phyloP scores from a whole-genome alignment of 2,797 vertebrate genomes.

The Vespertilio murinus region DNA sequence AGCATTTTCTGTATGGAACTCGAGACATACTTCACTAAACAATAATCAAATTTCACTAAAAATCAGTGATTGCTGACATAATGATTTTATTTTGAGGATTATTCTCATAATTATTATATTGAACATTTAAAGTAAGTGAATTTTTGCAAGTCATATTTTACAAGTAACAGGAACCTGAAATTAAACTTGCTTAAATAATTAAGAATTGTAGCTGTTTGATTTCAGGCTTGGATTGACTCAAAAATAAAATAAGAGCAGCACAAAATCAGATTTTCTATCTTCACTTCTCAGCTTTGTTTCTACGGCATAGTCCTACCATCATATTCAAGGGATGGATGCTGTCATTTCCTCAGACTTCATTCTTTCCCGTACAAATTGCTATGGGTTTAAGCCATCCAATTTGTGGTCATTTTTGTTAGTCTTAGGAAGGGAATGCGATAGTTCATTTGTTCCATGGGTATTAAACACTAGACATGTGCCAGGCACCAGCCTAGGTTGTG shows the following conservation, averaged over 20 bases:
- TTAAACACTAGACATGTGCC: neutral
- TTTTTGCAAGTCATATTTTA: constrained; percentile 62
- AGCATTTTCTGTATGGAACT: neutral
- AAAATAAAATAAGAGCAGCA: constrained; percentile 54
- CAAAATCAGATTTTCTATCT: neutral
- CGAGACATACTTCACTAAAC: neutral
- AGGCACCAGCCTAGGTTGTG: neutral
- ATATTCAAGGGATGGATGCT: neutral
- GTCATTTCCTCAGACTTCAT: neutral
- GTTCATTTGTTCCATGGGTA: neutral
- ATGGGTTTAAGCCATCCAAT: neutral
- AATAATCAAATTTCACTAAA: constrained; percentile 23
- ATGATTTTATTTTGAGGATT: constrained; percentile 6
- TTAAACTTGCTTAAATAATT: constrained; percentile 53
- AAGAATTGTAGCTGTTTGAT: neutral
- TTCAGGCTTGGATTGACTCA: constrained; percentile 6
- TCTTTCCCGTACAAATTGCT: neutral
- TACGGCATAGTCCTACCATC: neutral
- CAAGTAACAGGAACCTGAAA: constrained; percentile 25
- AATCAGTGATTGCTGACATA: neutral
- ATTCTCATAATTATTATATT: neutral
- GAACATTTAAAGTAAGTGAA: constrained; percentile 53
- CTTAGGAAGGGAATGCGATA: neutral
- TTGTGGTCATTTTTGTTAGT: neutral
- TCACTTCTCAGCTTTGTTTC: neutral